Base-by-base conservation (phyloP, 2,888 invertebrate genomes). In the Drepanosiphum platanoidis region DNA sequence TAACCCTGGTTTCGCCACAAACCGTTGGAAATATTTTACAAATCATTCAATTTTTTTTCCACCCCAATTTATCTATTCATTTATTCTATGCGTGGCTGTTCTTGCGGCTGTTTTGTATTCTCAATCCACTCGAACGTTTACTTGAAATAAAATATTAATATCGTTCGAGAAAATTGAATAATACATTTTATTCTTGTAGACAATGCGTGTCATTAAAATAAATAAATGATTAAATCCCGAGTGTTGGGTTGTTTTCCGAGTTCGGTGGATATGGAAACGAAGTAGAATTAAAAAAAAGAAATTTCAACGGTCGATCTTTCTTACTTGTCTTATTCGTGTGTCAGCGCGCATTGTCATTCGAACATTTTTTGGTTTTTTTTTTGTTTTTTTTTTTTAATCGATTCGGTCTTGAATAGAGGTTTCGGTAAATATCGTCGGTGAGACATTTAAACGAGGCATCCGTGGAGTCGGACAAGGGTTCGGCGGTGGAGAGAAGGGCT, bases 381-480 rank as follows among this genome's bases (percentile, higher is more conserved):
- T 27, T 42, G 15, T 42, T 36, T 75, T 58, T 58, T 34, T 15
- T 7, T n/a, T 58, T 52, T 83, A 66, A 83, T 83, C 75, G 68
- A 84, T 84, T 68, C 22, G 74, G 58, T 68, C 68, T 64, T 52
- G 66, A 83, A 75, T 64, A 68, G 46, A 58, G 66, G 82, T 84
- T 36, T 84, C 68, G 66, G 75, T 77, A 84, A 84, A 84, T 84
- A 77, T 77, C 9, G 75, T 68, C 58, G 52, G 68, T n/a, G 66
- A 32, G 71, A 72, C 81, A 61, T 81, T 81, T 81, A 81, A 81
- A 81, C 81, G 81, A 71, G 71, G 36, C 27, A 27, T 9, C n/a
- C 80, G 80, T 36, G 30, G 58, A 58, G 36, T n/a, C 39, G 58
- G 22, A 46, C 13, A 11, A 36, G 27, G 36, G 66, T 52, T 52